A percentile compares a stretch with the other conserved stretches of the same genome.
Conservation (phyloP, 2,797 vertebrate genomes). For the Protonibea diacanthus region DNA sequence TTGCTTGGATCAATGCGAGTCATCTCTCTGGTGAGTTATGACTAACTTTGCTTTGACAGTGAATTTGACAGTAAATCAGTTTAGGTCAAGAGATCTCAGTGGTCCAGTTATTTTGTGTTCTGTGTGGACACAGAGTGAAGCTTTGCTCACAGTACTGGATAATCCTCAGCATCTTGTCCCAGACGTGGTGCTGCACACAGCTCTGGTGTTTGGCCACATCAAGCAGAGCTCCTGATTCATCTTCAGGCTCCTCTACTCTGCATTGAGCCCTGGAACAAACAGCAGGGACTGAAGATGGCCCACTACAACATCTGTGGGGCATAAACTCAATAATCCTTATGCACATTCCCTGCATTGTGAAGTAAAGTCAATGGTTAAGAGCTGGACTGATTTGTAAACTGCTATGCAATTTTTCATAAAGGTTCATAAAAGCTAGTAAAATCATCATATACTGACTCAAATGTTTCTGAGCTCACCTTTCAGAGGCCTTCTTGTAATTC, state of each 20-base stretch:
- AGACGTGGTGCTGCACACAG: slow-evolving; percentile 66
- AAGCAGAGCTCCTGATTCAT: slow-evolving; percentile 57
- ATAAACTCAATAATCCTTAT: not conserved
- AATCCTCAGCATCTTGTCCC: slow-evolving; percentile 76
- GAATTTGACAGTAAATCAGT: not conserved
- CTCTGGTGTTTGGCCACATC: slow-evolving; percentile 74
- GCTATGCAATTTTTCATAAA: too few relatives aligned
- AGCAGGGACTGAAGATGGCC: not conserved
- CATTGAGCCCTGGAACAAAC: slow-evolving; percentile 53
- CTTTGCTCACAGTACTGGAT: slow-evolving; percentile 73
- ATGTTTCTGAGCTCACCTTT: slow-evolving; percentile 51
- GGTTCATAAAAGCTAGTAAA: not conserved
- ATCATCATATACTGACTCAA: too few relatives aligned
- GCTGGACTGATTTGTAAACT: too few relatives aligned
- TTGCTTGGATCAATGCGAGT: not conserved
- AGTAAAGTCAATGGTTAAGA: too few relatives aligned
- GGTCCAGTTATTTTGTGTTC: not conserved
- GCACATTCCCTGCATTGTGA: not conserved
- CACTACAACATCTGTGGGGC: not conserved
- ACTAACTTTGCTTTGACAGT: too few relatives aligned
- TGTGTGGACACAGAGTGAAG: not conserved
- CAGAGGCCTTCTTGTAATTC: slow-evolving; percentile 73
- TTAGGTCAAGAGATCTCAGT: not conserved
- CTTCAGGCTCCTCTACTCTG: slow-evolving; percentile 54
- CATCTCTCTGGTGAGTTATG: not conserved